Conservation (phyloP, 2,113 vertebrate genomes). For the Scytalopus superciliaris region DNA sequence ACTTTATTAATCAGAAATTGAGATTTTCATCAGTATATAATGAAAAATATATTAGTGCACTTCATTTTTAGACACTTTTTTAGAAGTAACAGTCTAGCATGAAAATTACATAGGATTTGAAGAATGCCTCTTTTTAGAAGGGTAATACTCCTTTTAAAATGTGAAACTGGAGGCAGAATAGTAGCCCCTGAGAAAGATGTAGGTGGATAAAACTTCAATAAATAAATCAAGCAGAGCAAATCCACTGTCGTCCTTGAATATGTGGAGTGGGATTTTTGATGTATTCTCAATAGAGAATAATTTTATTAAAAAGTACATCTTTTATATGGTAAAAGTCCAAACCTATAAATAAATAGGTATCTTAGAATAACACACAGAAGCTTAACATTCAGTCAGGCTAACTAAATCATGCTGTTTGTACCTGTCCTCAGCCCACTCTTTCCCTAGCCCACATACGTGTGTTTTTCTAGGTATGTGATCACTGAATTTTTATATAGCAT, state of each 20-base stretch:
- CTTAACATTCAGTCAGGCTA: slow-evolving; percentile 1
- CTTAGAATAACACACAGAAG: background rate
- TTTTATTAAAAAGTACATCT: background rate
- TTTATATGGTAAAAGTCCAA: background rate
- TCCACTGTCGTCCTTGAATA: background rate
- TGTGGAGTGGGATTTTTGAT: background rate
- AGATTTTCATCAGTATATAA: background rate
- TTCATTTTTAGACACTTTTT: background rate
- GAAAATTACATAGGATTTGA: background rate
- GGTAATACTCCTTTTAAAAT: background rate
- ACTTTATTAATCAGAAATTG: background rate
- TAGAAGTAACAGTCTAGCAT: background rate
- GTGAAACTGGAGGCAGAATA: background rate
- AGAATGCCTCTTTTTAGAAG: background rate
- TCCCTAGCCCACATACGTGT: slow-evolving; percentile 2
- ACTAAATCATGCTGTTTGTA: background rate
- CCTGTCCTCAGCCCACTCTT: slow-evolving; percentile 36
- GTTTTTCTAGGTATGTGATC: slow-evolving; percentile 39
- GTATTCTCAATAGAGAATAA: background rate
- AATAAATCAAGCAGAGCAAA: slow-evolving; percentile 22
- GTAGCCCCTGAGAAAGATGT: background rate
- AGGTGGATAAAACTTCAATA: slow-evolving; percentile 2
- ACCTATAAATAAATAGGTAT: background rate
- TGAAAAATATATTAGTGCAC: background rate
- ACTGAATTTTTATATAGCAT: slow-evolving; percentile 14